Base-by-base conservation (phyloP, 2,888 invertebrate genomes). In the Mythimna albipuncta region DNA sequence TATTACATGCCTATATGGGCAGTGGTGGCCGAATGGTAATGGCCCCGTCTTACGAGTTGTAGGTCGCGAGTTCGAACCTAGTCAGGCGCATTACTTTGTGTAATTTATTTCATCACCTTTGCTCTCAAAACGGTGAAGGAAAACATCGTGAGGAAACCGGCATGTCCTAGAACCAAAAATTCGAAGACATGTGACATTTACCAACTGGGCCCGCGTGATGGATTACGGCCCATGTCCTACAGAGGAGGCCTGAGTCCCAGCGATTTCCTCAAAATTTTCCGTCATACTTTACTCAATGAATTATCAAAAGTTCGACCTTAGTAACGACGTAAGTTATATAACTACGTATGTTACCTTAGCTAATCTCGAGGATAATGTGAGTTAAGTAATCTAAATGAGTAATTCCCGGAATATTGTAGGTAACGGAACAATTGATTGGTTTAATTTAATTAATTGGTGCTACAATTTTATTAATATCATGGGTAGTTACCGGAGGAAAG, bases 331-430 rank as follows among this genome's bases (percentile, higher is more conserved):
- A 35, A 21, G 19, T 9, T 26, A 9, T n/a, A 13, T 35, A 70
- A 4, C 16, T 57, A 19, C 13, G 7, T 41, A 21, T 2, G 13
- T 19, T 41, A 41, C 11, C 0, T 44, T 11, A 44, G 32, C 50
- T 77, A n/a, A 52, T 52, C 69, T 35, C 19, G 26, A 69, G 77
- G 69, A 67, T 38, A 75, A 41, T 41, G 9, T 0, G 2, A 50
- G 13, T 6, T 55, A 26, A 26, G 26, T 26, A 26, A 55, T 47
- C 13, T 35, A 19, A 41, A 69, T 58, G 19, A 77, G n/a, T 52
- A 47, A 6, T 2, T 69, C 6, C 44, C 16, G 26, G 50, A 52
- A 77, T 13, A 35, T 6, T 11, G 44, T 44, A 44, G 26, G 16
- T 32, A 7, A 21, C 47, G 0, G 4, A 19, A n/a, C 6, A 35